phyloP scores from a whole-genome alignment of 2,888 invertebrate genomes.

The Nephrotoma appendiculata region DNA sequence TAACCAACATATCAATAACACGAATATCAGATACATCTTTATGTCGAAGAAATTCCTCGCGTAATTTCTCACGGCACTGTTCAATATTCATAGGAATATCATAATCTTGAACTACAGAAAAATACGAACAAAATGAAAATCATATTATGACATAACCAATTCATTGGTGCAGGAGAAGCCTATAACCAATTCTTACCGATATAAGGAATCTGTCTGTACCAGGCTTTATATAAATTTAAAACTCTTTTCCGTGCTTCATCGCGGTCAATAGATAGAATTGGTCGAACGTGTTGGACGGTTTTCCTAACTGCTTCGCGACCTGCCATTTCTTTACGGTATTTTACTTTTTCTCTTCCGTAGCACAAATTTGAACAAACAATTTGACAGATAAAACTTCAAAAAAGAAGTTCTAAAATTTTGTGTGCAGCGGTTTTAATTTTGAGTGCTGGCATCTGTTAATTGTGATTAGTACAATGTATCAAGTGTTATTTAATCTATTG shows the following conservation, averaged over 20 bases:
- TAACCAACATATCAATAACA: constrained; percentile 79
- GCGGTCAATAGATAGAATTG: constrained; percentile 64
- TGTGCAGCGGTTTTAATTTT: background rate
- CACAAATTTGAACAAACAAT: background rate
- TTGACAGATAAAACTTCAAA: background rate
- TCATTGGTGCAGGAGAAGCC: background rate
- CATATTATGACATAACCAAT: constrained; percentile 11
- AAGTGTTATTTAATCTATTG: no score
- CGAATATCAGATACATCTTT: constrained; percentile 69
- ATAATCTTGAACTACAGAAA: constrained; percentile 59
- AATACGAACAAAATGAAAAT: background rate
- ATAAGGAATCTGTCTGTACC: constrained; percentile 85
- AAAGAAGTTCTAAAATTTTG: background rate
- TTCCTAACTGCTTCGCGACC: constrained; percentile 35
- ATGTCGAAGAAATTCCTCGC: constrained; percentile 65
- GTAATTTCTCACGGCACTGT: constrained; percentile 55
- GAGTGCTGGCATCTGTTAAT: background rate
- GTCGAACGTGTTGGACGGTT: constrained; percentile 57
- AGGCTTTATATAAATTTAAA: constrained; percentile 78
- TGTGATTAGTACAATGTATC: no score
- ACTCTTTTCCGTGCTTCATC: constrained; percentile 71
- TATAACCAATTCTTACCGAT: constrained; percentile 43
- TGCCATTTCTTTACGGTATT: constrained; percentile 9
- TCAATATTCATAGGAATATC: constrained; percentile 62
- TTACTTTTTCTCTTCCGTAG: background rate